Evolutionary conservation across 1,140 invertebrate species (phyloP), one percentile per base, ranked within the genome.

Genomic region (Pygmarrhopalites habei): DNA sequence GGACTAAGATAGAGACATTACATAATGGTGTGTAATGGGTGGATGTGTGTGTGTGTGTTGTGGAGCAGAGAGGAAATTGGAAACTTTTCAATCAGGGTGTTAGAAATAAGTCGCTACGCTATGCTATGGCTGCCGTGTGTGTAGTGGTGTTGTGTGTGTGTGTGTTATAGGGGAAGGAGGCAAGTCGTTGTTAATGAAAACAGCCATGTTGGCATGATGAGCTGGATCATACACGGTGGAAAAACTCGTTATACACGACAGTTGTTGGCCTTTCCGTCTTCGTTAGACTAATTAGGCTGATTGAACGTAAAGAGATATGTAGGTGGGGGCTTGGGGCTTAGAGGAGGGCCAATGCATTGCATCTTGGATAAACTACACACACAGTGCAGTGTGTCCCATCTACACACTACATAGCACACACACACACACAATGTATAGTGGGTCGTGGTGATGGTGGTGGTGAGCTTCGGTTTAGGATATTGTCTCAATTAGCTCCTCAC

Each of bases 231-330:
- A 7, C 47, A 52, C 26, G 58, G 44, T 21, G 29, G 35, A 35
- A 55, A 62, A 43, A 57, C 55, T 63, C 61, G 61, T 63, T 63
- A 63, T 41, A 63, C 29, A 26, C 61, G 55, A 63, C 61, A 64
- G 56, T 64, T 59, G 62, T 64, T 59, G 57, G 56, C 47, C 62
- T 59, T 51, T 64, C 49, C 47, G 64, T 65, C 64, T 60, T 65
- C 64, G 58, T 65, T 65, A 65, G 58, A 55, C 64, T 65, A 65
- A 65, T 60, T 64, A 64, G 55, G 49, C 39, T 64, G 62, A 64
- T 64, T 64, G 62, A 64, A 64, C 41, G 62, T 59, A 64, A 64
- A 59, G 56, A 32, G 62, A 64, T 64, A 64, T 55, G 49, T 26
- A 26, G 28, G 49, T 47, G 44, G 49, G 49, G 49, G 49, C 21